phyloP scores from a whole-genome alignment of 1,140 invertebrate species.

The Sitophilus oryzae region DNA sequence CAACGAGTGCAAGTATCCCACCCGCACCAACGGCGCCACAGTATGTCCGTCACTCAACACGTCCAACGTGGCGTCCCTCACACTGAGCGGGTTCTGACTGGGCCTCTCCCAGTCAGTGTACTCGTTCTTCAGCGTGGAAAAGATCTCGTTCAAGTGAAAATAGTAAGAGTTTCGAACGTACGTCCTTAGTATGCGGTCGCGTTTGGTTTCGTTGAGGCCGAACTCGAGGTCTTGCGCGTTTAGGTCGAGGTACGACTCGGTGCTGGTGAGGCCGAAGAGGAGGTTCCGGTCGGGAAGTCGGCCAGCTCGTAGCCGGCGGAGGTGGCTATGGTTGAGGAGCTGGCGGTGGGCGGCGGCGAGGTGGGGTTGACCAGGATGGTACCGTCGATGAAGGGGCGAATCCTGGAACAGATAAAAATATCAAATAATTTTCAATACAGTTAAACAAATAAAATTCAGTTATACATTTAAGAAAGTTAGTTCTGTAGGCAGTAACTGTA shows the following conservation, averaged over 20 bases:
- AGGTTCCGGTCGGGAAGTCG: slow-evolving; percentile 73
- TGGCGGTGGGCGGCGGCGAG: slow-evolving; percentile 26
- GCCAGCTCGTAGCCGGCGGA: slow-evolving; percentile 70
- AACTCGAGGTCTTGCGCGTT: slow-evolving; percentile 73
- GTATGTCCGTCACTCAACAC: slow-evolving; percentile 83
- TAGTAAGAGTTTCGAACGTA: slow-evolving; percentile 84
- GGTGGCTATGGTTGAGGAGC: slow-evolving; percentile 45
- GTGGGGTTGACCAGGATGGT: slow-evolving; percentile 63
- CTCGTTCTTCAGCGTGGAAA: slow-evolving; percentile 84
- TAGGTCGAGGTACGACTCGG: slow-evolving; percentile 70
- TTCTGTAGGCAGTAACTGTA: too few species aligned
- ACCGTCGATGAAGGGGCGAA: slow-evolving; percentile 88
- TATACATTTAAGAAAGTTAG: too few species aligned
- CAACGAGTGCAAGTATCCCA: slow-evolving; percentile 74
- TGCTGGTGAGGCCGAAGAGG: slow-evolving; percentile 64
- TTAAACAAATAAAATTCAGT: too few species aligned
- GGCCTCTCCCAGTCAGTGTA: slow-evolving; percentile 88
- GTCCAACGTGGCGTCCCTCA: slow-evolving; percentile 68
- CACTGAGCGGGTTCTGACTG: slow-evolving; percentile 65
- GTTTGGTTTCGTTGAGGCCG: slow-evolving; percentile 76
- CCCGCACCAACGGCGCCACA: slow-evolving; percentile 70
- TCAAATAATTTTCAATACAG: too few species aligned
- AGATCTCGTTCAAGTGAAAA: slow-evolving; percentile 86
- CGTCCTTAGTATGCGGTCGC: slow-evolving; percentile 78
- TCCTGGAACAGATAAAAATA: slow-evolving; percentile 50